phyloP scores from a whole-genome alignment of 2,797 vertebrate species.

The Chanos chanos region DNA sequence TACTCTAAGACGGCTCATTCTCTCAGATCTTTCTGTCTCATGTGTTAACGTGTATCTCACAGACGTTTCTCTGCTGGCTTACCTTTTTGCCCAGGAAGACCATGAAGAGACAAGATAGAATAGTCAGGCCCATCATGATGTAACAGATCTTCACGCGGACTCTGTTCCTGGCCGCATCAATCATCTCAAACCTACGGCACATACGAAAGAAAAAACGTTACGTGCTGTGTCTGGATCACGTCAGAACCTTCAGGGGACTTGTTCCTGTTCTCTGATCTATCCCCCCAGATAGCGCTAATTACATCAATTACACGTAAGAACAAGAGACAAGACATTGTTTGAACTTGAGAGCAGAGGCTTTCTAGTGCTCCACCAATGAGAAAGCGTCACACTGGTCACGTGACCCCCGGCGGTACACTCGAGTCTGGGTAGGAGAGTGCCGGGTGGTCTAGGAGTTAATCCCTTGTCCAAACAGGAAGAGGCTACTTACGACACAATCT shows the following conservation, averaged over 20 bases:
- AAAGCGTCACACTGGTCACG: slow-evolving; percentile 38
- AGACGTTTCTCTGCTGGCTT: slow-evolving; percentile 35
- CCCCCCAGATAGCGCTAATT: slow-evolving; percentile 41
- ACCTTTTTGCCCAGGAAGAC: slow-evolving; percentile 83
- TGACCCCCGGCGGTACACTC: slow-evolving; percentile 19
- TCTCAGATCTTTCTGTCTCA: too few relatives aligned
- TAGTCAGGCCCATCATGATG: slow-evolving; percentile 77
- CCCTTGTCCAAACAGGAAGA: slow-evolving; percentile 58
- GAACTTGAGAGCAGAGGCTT: slow-evolving; percentile 36
- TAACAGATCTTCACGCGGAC: slow-evolving; percentile 82
- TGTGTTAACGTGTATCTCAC: too few relatives aligned
- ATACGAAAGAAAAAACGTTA: not conserved
- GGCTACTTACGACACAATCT: slow-evolving; percentile 84
- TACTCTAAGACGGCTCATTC: too few relatives aligned
- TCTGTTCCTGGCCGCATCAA: slow-evolving; percentile 81
- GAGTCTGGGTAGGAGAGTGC: slow-evolving; percentile 24
- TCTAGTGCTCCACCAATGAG: slow-evolving; percentile 37
- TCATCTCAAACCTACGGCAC: slow-evolving; percentile 78
- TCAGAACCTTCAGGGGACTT: too few relatives aligned
- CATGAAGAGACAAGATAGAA: slow-evolving; percentile 74
- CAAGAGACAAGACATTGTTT: slow-evolving; percentile 40
- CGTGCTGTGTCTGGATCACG: too few relatives aligned
- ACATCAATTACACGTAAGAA: slow-evolving; percentile 49
- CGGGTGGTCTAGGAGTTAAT: slow-evolving; percentile 37
- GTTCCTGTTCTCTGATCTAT: slow-evolving; percentile 45